A percentile compares a stretch with the other conserved stretches of the same genome.
Evolutionary conservation across 2,888 invertebrate genomes (phyloP).

Genomic region (Thymelicus acteon): DNA sequence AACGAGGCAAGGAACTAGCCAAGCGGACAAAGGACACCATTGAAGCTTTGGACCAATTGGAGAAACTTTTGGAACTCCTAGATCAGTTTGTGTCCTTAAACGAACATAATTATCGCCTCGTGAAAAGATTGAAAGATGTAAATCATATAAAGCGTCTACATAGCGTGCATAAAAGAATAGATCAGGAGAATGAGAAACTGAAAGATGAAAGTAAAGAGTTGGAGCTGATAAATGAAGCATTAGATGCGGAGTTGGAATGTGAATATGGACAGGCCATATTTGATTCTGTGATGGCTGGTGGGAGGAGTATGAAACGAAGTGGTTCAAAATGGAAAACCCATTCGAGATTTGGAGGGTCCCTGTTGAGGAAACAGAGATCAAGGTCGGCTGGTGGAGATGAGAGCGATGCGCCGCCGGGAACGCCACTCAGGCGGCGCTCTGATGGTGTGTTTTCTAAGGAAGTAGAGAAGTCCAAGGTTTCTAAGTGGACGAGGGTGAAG

Average conservation of each 20-base stretch:
- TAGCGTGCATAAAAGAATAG: constrained; percentile 83
- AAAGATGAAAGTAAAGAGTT: constrained; percentile 69
- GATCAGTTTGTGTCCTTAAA: constrained; percentile 90
- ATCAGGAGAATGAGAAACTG: constrained; percentile 68
- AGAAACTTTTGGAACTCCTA: constrained; percentile 90
- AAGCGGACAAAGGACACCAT: constrained; percentile 84
- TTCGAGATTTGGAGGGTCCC: constrained; percentile 76
- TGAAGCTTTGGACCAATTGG: constrained; percentile 91
- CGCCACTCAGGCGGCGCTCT: constrained; percentile 70
- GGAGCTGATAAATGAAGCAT: constrained; percentile 74
- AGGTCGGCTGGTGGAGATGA: constrained; percentile 88
- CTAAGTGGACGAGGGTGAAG: constrained; percentile 96
- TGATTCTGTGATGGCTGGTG: constrained; percentile 86
- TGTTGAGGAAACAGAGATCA: constrained; percentile 86
- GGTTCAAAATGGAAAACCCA: constrained; percentile 81
- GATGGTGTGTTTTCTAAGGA: constrained; percentile 74
- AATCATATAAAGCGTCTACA: constrained; percentile 88
- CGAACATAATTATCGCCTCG: constrained; percentile 88
- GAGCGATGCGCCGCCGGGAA: constrained; percentile 69
- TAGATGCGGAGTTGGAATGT: constrained; percentile 85
- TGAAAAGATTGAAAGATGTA: constrained; percentile 88
- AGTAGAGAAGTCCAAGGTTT: constrained; percentile 86
- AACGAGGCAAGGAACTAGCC: constrained; percentile 83
- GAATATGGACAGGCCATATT: constrained; percentile 87
- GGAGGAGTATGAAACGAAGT: constrained; percentile 78